Conservation (phyloP, 2,888 invertebrate species). For the Thereva nobilitata region DNA sequence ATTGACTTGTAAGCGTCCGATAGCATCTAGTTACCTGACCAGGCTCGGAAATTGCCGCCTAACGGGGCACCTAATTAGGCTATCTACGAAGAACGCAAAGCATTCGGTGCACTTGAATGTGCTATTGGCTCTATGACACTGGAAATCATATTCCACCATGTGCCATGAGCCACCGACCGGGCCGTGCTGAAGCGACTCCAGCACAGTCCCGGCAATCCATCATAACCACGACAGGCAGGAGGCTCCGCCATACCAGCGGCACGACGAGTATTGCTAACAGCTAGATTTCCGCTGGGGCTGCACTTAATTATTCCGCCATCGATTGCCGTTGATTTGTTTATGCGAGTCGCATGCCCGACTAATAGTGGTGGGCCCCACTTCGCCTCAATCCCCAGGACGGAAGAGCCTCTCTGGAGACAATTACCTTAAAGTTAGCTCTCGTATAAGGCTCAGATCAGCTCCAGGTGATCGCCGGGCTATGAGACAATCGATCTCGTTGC, state of each 20-base stretch:
- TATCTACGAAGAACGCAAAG: slow-evolving; percentile 15
- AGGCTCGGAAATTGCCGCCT: slow-evolving; percentile 18
- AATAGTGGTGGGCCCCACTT: slow-evolving; percentile 5
- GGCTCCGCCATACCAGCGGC: slow-evolving; percentile 5
- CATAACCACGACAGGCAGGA: slow-evolving; percentile 25
- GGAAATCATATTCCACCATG: slow-evolving; percentile 21
- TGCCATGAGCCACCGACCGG: slow-evolving; percentile 14
- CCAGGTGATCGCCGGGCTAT: slow-evolving; percentile 23
- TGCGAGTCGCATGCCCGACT: slow-evolving; percentile 12
- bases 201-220: slow-evolving; percentile 11
- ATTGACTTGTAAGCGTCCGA: slow-evolving; percentile 24
- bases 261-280: slow-evolving; percentile 3
- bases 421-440: slow-evolving; percentile 4
- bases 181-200: neutral
- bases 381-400: neutral
- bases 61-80: slow-evolving; percentile 32
- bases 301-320: slow-evolving; percentile 23
- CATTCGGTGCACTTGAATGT: slow-evolving; percentile 6
- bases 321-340: slow-evolving; percentile 28
- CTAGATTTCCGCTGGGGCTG: slow-evolving; percentile 23
- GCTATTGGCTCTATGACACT: slow-evolving; percentile 19
- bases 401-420: slow-evolving; percentile 3
- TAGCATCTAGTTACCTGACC: slow-evolving; percentile 23
- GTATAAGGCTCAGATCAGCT: slow-evolving; percentile 13
- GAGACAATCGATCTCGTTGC: slow-evolving; percentile 24